Conservation (phyloP, 2,888 invertebrate genomes). For the Mesopsocus fuscifrons region DNA sequence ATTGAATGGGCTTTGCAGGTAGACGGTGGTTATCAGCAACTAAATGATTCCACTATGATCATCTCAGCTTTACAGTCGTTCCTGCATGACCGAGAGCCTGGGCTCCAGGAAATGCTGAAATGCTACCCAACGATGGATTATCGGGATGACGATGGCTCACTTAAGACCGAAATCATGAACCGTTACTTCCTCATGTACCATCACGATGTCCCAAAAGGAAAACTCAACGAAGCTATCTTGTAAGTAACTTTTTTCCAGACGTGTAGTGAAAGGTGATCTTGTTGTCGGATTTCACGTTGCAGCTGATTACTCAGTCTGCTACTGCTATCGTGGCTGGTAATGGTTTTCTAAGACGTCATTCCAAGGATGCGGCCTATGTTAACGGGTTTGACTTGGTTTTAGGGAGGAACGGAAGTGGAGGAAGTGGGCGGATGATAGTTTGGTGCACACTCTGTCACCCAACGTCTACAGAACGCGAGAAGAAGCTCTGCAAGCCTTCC, state of each 20-base stretch:
- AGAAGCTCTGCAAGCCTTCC: slow-evolving; percentile 81
- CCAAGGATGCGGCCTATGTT: no score
- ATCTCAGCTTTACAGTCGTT: slow-evolving; percentile 72
- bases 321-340: no score
- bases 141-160: slow-evolving; percentile 44
- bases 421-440: slow-evolving; percentile 77
- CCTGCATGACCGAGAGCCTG: slow-evolving; percentile 36
- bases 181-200: slow-evolving; percentile 76
- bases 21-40: slow-evolving; percentile 34
- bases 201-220: slow-evolving; percentile 29
- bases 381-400: no score
- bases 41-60: slow-evolving; percentile 88
- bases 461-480: slow-evolving; percentile 78
- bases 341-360: no score
- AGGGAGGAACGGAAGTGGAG: slow-evolving; percentile 92
- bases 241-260: no score
- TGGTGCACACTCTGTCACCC: slow-evolving; percentile 88
- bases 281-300: no score
- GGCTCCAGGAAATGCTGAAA: slow-evolving; percentile 47
- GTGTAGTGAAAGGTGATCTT: no score
- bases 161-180: slow-evolving; percentile 58
- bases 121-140: slow-evolving; percentile 56
- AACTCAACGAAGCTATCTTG: slow-evolving; percentile 21
- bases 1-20: no score
- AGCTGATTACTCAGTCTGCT: no score